Base-by-base conservation (phyloP, 2,113 vertebrate species). In the Galeopterus variegatus region DNA sequence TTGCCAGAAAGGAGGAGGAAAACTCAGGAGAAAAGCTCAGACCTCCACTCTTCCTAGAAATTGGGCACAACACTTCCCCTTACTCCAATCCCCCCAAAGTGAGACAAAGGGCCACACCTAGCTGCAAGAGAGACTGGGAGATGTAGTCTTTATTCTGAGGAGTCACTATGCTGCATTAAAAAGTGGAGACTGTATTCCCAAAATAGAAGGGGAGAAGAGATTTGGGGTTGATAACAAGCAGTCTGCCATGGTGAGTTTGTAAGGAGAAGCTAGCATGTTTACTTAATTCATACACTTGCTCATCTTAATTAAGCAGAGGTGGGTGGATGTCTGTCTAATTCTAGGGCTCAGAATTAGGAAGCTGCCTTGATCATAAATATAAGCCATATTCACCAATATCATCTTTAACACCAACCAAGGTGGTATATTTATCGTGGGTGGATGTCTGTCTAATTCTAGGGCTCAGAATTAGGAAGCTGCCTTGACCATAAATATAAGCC, bases 121-220 rank as follows among this genome's bases (percentile, higher is more conserved):
- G 31, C 7, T 48, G 31, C 24, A 79, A 62, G 33, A 5, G 41
- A 84, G 12, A 12, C 6, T 64, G 52, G 75, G 48, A 36, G 50
- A n/a, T 24, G 4, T 5, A 45, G 8, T 72, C 77, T 82, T 69
- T 85, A 26, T 28, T 85, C n/a, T 62, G 23, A 31, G 12, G 31
- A 84, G 36, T 7, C 90, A 41, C 58, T 21, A 8, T 50, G 7
- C 8, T 24, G 45, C 31, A 18, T 52, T 64, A 64, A 60, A 75
- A 64, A 56, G 7, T 21, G 41, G 14, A 13, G 17, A 13, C 1
- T 56, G 9, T 50, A 10, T 36, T 79, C 21, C 1, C 15, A 0
- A 52, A 90, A 58, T 64, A 41, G 41, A 48, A 85, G 17, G 5
- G 3, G 24, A 70, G n/a, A 60, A 31, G 10, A 72, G 33, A 41